A percentile compares a stretch with the other conserved stretches of the same genome.
phyloP scores from a whole-genome alignment of 2,888 invertebrate species.

The Heteromyza rotundicornis region DNA sequence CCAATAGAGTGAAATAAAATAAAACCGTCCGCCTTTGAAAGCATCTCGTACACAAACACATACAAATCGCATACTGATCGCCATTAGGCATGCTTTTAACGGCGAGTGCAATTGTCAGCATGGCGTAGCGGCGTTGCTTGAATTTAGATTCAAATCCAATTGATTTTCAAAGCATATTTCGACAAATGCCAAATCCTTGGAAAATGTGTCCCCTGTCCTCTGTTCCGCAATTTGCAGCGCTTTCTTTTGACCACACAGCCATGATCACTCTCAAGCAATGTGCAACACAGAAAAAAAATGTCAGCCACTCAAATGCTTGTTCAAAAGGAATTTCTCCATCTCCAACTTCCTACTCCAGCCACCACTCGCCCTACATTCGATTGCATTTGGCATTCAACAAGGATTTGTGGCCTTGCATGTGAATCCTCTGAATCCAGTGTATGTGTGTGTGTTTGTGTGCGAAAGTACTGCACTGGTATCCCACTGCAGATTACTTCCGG shows the following conservation, averaged over 20 bases:
- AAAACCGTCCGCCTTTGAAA: too few relatives aligned
- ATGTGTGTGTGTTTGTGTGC: not conserved
- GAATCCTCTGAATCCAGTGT: not conserved
- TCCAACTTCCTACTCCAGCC: too few relatives aligned
- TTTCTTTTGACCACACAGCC: too few relatives aligned
- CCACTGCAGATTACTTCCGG: too few relatives aligned
- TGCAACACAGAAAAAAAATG: too few relatives aligned
- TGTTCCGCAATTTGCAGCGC: too few relatives aligned
- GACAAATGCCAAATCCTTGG: slow-evolving; percentile 9
- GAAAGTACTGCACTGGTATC: not conserved
- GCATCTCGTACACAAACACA: too few relatives aligned
- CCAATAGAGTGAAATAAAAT: too few relatives aligned
- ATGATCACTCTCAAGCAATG: too few relatives aligned
- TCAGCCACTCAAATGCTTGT: too few relatives aligned
- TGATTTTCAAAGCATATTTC: slow-evolving; percentile 19
- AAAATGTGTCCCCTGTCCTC: slow-evolving; percentile 6
- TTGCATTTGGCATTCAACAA: not conserved
- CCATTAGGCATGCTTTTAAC: slow-evolving; percentile 1
- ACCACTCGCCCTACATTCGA: too few relatives aligned
- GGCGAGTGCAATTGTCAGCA: not conserved
- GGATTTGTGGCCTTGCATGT: not conserved
- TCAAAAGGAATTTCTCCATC: too few relatives aligned
- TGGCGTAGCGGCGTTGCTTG: slow-evolving; percentile 5
- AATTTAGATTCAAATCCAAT: slow-evolving; percentile 22
- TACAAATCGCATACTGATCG: not conserved